phyloP scores from a whole-genome alignment of 2,888 invertebrate genomes.

The Schrankia costaestrigalis region DNA sequence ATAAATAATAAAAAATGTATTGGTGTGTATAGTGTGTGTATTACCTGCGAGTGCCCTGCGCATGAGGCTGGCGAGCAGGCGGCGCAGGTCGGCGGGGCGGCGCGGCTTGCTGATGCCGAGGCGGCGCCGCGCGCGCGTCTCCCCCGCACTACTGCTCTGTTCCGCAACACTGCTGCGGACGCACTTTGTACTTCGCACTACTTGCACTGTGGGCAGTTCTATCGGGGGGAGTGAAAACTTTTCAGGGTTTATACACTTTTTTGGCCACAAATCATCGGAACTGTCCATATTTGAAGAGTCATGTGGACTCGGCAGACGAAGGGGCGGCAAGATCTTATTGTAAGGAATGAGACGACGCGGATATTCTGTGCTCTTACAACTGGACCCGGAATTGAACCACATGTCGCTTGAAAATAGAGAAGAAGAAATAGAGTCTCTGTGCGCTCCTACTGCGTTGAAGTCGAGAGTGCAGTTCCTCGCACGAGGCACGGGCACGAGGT shows the following conservation, averaged over 20 bases:
- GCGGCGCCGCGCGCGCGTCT: slow-evolving; percentile 21
- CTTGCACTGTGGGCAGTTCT: slow-evolving; percentile 33
- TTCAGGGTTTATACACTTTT: slow-evolving; percentile 41
- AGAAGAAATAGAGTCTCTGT: slow-evolving; percentile 47
- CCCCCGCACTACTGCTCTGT: slow-evolving; percentile 9
- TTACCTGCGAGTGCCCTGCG: slow-evolving; percentile 54
- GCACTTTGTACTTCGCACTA: slow-evolving; percentile 25
- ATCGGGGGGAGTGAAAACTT: slow-evolving; percentile 51
- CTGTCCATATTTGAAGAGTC: slow-evolving; percentile 34
- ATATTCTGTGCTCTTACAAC: slow-evolving; percentile 35
- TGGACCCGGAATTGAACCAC: slow-evolving; percentile 51
- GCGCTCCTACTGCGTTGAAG: slow-evolving; percentile 23
- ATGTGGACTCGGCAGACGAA: slow-evolving; percentile 50
- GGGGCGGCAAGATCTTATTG: slow-evolving; percentile 57
- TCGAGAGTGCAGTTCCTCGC: slow-evolving; percentile 36
- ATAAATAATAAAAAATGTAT: too few relatives aligned
- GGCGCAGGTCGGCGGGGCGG: slow-evolving; percentile 50
- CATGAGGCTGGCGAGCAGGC: slow-evolving; percentile 54
- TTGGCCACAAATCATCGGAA: slow-evolving; percentile 53
- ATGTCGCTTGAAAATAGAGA: slow-evolving; percentile 54
- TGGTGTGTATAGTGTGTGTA: too few relatives aligned
- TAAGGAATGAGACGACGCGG: slow-evolving; percentile 47
- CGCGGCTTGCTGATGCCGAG: slow-evolving; percentile 41
- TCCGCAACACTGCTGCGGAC: slow-evolving; percentile 14
- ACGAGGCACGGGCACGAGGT: slow-evolving; percentile 33